These are phyloP conservation scores for Apamea crenata DNA, from an alignment of 2,888 invertebrate genomes.

Conservation along the genomic window DNA sequence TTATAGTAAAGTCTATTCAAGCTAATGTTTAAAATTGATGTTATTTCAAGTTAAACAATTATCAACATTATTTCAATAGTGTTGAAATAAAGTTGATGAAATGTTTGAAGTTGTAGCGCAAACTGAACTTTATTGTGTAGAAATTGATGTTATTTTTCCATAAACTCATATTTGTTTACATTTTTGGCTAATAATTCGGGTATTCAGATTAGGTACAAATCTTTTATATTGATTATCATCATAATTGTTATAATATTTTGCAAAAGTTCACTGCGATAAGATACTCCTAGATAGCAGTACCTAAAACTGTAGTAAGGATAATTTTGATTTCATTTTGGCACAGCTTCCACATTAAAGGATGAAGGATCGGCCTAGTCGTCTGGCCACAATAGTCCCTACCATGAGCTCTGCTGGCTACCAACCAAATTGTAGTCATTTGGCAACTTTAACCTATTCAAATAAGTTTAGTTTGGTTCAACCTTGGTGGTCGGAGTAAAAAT, in stretches of 20 bases:
- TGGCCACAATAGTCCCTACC: not conserved
- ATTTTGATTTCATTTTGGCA: conserved; percentile 24
- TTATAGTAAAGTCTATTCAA: not conserved
- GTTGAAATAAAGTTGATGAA: no score
- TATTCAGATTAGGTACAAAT: no score
- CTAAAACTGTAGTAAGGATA: conserved; percentile 2
- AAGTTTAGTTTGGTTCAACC: not conserved
- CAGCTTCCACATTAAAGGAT: not conserved
- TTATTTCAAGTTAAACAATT: no score
- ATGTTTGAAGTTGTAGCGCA: no score
- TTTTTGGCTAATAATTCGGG: no score
- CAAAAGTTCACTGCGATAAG: not conserved
- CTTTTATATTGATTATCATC: no score
- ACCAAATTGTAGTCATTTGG: conserved; percentile 43
- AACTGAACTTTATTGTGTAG: no score
- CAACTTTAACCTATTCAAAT: conserved; percentile 3
- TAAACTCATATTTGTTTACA: no score
- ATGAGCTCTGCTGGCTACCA: not conserved
- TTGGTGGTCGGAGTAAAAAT: not conserved
- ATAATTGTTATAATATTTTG: not conserved
- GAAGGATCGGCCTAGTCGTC: not conserved
- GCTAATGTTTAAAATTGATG: no score
- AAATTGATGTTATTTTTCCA: no score
- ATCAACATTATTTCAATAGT: no score
- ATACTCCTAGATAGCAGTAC: no score